These are phyloP conservation scores for Oncopeltus fasciatus DNA, from an alignment of 1,140 invertebrate species.

Conservation along the genomic window DNA sequence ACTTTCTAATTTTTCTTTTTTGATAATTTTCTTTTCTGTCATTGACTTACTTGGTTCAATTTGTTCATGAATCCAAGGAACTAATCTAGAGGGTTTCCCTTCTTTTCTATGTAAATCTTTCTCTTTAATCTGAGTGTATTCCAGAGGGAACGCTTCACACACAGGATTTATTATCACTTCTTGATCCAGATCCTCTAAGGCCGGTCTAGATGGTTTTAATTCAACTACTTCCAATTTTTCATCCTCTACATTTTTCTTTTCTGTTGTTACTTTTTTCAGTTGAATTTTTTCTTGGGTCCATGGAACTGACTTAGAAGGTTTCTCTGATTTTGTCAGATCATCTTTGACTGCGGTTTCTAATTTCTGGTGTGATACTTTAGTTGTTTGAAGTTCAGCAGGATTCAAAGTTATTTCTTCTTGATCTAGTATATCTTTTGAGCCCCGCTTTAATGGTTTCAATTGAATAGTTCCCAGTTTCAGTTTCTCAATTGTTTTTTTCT, in stretches of 20 bases:
- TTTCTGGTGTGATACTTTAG: too few relatives aligned
- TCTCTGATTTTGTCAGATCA: too few relatives aligned
- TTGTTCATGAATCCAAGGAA: too few relatives aligned
- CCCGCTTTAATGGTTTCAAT: conserved; percentile 28
- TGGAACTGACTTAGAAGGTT: conserved; percentile 24
- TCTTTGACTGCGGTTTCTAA: too few relatives aligned
- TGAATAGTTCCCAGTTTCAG: conserved; percentile 30
- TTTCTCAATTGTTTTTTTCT: conserved; percentile 24
- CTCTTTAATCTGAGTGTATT: too few relatives aligned
- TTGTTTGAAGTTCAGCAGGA: neutral
- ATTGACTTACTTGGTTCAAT: too few relatives aligned
- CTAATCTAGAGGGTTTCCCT: too few relatives aligned
- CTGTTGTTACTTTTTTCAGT: conserved; percentile 26
- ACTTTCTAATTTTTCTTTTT: too few relatives aligned
- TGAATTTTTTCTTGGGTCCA: conserved; percentile 30
- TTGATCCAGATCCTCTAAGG: neutral
- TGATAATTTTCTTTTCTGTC: too few relatives aligned
- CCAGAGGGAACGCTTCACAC: too few relatives aligned
- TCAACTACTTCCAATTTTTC: conserved; percentile 31
- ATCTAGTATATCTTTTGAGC: neutral
- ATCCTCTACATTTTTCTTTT: conserved; percentile 24
- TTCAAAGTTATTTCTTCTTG: neutral
- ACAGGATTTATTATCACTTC: too few relatives aligned
- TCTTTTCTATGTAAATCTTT: too few relatives aligned
- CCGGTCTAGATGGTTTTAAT: conserved; percentile 28